Evolutionary conservation across 2,888 invertebrate species (phyloP).

Genomic region (Holacanthella duospinosa): DNA sequence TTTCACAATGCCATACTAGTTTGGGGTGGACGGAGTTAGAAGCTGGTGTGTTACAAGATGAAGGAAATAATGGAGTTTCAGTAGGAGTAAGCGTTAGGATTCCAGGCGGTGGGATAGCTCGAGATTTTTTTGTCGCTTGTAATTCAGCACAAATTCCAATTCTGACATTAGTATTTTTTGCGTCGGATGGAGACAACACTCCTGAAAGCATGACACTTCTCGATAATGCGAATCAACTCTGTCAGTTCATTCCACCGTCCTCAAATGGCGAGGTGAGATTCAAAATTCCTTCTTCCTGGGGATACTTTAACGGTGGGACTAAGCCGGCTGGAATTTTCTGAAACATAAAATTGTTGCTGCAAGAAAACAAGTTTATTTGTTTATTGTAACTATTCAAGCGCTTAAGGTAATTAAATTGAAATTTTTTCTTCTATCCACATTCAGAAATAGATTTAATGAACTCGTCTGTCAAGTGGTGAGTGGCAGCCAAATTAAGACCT

Average conservation of each 20-base stretch:
- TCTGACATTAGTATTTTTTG: background rate
- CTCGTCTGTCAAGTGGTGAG: background rate
- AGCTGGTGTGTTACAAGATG: too few species aligned
- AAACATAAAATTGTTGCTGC: too few species aligned
- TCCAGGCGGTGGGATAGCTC: background rate
- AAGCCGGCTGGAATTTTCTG: background rate
- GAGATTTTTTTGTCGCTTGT: background rate
- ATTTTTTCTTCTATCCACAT: background rate
- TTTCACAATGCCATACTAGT: too few species aligned
- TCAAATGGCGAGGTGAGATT: background rate
- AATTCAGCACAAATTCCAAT: background rate
- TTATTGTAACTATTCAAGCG: too few species aligned
- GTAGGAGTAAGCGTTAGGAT: background rate
- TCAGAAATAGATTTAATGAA: background rate
- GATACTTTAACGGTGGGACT: background rate
- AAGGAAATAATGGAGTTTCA: background rate
- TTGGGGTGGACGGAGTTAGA: background rate
- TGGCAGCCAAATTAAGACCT: constrained; percentile 1
- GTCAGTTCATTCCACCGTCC: background rate
- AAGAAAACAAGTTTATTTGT: too few species aligned
- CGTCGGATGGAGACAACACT: background rate
- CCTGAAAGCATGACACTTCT: background rate
- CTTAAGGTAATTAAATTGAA: background rate
- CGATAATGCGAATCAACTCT: background rate
- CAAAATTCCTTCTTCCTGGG: background rate